These are phyloP conservation scores for Sinotaia quadrata DNA, from an alignment of 2,888 invertebrate species.

Conservation along the genomic window DNA sequence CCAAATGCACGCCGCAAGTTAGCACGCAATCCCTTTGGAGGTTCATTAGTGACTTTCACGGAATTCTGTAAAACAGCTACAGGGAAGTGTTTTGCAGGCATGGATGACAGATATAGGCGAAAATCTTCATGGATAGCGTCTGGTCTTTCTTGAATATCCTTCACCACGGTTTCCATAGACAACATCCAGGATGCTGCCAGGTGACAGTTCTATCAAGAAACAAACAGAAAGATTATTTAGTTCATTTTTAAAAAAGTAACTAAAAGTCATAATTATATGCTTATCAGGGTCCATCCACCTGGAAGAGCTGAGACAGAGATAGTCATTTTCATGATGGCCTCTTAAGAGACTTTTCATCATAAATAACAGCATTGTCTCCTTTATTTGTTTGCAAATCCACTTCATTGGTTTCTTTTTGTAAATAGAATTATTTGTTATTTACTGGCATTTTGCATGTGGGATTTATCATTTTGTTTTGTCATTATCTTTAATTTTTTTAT, in stretches of 20 bases:
- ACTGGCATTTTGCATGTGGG: too few species aligned
- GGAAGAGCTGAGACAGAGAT: too few species aligned
- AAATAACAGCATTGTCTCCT: too few species aligned
- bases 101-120: constrained; percentile 72
- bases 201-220: constrained; percentile 71
- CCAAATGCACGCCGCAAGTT: constrained; percentile 89
- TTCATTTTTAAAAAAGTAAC: not conserved
- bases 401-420: too few species aligned
- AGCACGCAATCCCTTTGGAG: constrained; percentile 74
- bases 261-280: not conserved
- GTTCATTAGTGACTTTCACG: constrained; percentile 74
- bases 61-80: constrained; percentile 73
- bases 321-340: too few species aligned
- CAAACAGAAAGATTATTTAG: not conserved
- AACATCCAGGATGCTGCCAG: constrained; percentile 73
- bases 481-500: too few species aligned
- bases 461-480: too few species aligned
- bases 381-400: too few species aligned
- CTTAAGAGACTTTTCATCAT: too few species aligned
- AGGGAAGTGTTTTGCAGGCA: constrained; percentile 72
- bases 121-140: constrained; percentile 70
- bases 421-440: too few species aligned
- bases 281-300: not conserved
- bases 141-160: constrained; percentile 68
- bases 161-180: constrained; percentile 70